Percentiles rank a stretch among this genome's conserved stretches.
Evolutionary conservation across 2,113 vertebrate species (phyloP).

Genomic region (Psettodes erumei): DNA sequence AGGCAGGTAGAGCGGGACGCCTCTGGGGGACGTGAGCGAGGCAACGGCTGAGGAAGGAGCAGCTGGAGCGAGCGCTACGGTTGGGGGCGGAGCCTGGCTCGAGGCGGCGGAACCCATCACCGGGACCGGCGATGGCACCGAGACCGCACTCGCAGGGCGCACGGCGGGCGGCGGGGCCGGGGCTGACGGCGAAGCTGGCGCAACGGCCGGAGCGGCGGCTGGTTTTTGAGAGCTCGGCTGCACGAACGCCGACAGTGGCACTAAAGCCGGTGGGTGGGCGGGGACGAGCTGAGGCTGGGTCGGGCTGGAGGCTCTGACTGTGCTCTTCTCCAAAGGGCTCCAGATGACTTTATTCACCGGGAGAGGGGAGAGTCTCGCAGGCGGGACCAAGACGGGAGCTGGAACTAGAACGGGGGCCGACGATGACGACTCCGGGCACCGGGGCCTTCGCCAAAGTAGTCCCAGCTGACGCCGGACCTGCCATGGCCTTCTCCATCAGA

Average conservation of each 20-base stretch:
- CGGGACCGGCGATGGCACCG: slow-evolving; percentile 11
- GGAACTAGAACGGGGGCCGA: slow-evolving; percentile 7
- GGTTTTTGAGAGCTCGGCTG: slow-evolving; percentile 35
- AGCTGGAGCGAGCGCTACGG: slow-evolving; percentile 22
- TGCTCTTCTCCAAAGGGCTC: slow-evolving; percentile 62
- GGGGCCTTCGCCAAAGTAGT: slow-evolving; percentile 3
- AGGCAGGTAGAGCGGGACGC: slow-evolving; percentile 52
- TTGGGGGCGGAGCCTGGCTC: slow-evolving; percentile 6
- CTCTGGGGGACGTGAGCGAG: slow-evolving; percentile 33
- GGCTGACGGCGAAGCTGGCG: slow-evolving; percentile 8
- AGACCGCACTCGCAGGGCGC: background rate
- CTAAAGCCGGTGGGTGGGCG: slow-evolving; percentile 38
- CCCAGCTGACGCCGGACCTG: slow-evolving; percentile 34
- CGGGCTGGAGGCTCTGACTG: slow-evolving; percentile 39
- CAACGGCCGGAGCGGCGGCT: background rate
- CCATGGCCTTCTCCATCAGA: slow-evolving; percentile 76
- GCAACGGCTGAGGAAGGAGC: slow-evolving; percentile 11
- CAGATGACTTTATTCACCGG: slow-evolving; percentile 50
- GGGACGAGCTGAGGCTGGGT: slow-evolving; percentile 34
- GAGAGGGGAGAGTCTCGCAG: slow-evolving; percentile 33
- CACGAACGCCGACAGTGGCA: slow-evolving; percentile 58
- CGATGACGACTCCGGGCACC: slow-evolving; percentile 26
- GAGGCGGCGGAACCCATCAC: slow-evolving; percentile 3
- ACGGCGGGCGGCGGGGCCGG: background rate
- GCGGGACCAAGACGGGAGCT: slow-evolving; percentile 31